Evolutionary conservation across 2,797 vertebrate genomes (phyloP).

Genomic region (Iguana delicatissima): DNA sequence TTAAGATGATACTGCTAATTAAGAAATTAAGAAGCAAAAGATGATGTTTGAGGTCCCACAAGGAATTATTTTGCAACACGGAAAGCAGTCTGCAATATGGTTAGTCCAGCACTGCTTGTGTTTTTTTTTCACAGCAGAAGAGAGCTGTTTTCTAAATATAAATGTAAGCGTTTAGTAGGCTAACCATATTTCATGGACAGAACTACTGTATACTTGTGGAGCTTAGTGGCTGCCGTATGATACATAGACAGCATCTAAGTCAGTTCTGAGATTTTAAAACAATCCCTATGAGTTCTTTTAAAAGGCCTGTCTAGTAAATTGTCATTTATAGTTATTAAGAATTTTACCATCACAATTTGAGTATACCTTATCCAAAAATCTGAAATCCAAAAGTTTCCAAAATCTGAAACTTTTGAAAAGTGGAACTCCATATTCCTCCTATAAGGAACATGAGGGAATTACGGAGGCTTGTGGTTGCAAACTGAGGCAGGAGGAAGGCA

Average conservation of each 20-base stretch:
- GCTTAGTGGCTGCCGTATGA: conserved; percentile 72
- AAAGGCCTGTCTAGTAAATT: not conserved
- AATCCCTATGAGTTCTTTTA: not conserved
- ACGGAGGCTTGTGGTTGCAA: too few relatives aligned
- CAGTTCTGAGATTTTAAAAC: not conserved
- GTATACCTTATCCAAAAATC: too few relatives aligned
- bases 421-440: too few relatives aligned
- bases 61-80: conserved; percentile 65
- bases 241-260: conserved; percentile 68
- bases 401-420: too few relatives aligned
- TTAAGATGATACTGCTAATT: conserved; percentile 67
- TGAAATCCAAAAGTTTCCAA: too few relatives aligned
- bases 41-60: conserved; percentile 45
- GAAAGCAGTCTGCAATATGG: conserved; percentile 70
- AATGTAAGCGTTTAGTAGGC: conserved; percentile 59
- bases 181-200: conserved; percentile 71
- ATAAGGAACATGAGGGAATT: too few relatives aligned
- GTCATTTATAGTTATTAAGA: not conserved
- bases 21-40: conserved; percentile 73
- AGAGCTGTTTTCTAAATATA: conserved; percentile 69
- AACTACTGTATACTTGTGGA: conserved; percentile 72
- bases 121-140: conserved; percentile 55
- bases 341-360: not conserved
- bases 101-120: conserved; percentile 55
- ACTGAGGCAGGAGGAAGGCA: too few relatives aligned